These are phyloP conservation scores for Callipepla californica DNA, from an alignment of 2,113 vertebrate genomes.

Conservation along the genomic window DNA sequence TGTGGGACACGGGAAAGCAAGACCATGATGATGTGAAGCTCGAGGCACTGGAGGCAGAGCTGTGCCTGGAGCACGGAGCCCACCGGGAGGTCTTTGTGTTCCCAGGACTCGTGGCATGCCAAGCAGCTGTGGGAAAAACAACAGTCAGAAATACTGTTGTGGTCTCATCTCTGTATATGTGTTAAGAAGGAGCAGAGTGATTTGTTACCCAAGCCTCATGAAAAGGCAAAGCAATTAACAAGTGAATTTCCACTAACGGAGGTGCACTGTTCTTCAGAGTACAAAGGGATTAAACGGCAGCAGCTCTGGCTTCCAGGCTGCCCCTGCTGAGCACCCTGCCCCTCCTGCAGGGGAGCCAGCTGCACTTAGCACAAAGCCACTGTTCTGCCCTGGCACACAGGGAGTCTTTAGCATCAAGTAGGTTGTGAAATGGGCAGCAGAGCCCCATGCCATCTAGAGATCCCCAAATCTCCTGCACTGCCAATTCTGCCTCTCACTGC, in stretches of 20 bases:
- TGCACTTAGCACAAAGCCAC: background rate
- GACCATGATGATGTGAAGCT: background rate
- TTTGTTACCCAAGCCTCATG: conserved; percentile 37
- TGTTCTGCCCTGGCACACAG: background rate
- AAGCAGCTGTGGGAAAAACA: background rate
- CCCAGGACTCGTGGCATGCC: background rate
- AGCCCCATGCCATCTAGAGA: background rate
- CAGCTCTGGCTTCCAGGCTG: conserved; percentile 1
- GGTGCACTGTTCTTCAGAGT: conserved; percentile 5
- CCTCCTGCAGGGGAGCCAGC: background rate
- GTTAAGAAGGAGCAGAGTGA: conserved; percentile 37
- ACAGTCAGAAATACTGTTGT: background rate
- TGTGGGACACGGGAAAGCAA: background rate
- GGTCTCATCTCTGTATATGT: background rate
- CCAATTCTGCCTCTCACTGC: background rate
- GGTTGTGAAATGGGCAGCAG: background rate
- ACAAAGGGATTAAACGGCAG: conserved; percentile 44
- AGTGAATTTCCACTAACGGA: background rate
- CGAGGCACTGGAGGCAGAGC: background rate
- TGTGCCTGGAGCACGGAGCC: background rate
- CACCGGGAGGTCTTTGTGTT: background rate
- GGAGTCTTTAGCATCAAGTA: background rate
- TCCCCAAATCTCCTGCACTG: background rate
- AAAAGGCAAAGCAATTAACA: conserved; percentile 23
- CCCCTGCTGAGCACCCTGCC: background rate